Evolutionary conservation across 2,113 vertebrate genomes (phyloP).

Genomic region (Machaerirhynchus nigripectus): DNA sequence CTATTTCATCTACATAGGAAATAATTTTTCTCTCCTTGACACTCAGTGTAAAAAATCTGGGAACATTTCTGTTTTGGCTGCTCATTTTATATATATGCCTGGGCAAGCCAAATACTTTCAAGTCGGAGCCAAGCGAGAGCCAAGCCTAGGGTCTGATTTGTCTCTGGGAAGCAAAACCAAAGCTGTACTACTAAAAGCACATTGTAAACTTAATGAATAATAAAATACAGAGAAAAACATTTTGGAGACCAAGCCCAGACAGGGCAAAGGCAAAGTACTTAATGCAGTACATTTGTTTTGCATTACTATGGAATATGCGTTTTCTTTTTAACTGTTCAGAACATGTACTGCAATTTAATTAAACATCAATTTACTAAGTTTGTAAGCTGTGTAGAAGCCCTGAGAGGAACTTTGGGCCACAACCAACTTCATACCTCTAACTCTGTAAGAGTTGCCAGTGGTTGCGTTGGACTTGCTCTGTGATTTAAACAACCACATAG

Average conservation of each 20-base stretch:
- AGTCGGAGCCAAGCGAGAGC: slow-evolving; percentile 37
- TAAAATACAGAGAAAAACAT: slow-evolving; percentile 1
- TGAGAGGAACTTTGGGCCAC: not conserved
- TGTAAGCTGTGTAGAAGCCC: not conserved
- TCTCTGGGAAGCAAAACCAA: slow-evolving; percentile 3
- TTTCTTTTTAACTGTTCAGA: slow-evolving; percentile 17
- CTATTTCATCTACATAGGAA: slow-evolving; percentile 35
- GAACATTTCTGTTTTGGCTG: slow-evolving; percentile 44
- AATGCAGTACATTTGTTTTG: not conserved
- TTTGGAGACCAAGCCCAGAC: slow-evolving; percentile 14
- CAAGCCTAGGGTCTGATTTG: slow-evolving; percentile 40
- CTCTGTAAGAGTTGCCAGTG: not conserved
- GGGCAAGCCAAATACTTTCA: slow-evolving; percentile 42
- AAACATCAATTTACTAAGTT: not conserved
- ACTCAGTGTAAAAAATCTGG: not conserved
- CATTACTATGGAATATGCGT: not conserved
- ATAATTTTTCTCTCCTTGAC: slow-evolving; percentile 22
- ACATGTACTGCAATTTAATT: not conserved
- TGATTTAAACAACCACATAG: not conserved
- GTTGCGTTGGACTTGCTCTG: not conserved
- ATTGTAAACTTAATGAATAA: slow-evolving; percentile 31
- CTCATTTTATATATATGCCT: slow-evolving; percentile 40
- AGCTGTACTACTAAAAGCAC: slow-evolving; percentile 43
- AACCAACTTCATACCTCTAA: not conserved
- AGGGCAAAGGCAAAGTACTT: slow-evolving; percentile 15